Evolutionary conservation across 2,888 invertebrate genomes (phyloP), one percentile per base, ranked within the genome.

Genomic region (Heteropelma amictum): DNA sequence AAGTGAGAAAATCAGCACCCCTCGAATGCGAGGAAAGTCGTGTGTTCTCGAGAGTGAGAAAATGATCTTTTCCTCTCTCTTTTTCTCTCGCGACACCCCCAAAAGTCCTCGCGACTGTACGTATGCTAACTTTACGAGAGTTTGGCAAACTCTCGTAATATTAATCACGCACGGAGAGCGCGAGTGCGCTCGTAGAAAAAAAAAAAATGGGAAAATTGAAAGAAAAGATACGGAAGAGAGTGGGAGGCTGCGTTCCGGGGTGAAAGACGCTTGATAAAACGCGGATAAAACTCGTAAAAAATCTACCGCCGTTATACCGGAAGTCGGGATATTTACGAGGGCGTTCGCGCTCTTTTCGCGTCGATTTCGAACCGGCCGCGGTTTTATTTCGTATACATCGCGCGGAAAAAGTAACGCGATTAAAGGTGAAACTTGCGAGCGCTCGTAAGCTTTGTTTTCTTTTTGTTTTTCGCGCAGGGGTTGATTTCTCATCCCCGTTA

Each of bases 131-230:
- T 88, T 88, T 87, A 88, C 85, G 87, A 88, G 87, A 88, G 84
- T 88, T 86, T 82, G 82, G 84, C 84, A 81, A 87, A 88, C 86
- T 88, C 86, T 83, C 85, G 86, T 87, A 85, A 87, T 88, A 88
- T 88, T 88, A 87, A 88, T 88, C 88, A 87, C 85, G 79, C 54
- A 81, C 84, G 56, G 73, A 64, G 79, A 23, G 17, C 14, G 17
- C 7, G 23, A 73, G 72, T 81, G 35, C 26, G 40, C 83, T 82
- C 76, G 79, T 75, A 82, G 81, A 80, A 80, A 79, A 81, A 82
- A 83, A 84, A 84, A 79, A 80, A 73, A 71, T 45, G 67, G 14
- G 47, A 12, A 40, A 33, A 21, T 21, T 5, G 47, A 28, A 38
- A 26, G 35, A 21, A 51, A 38, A 47, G 21, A 35, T 10, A 10